Percentiles rank a stretch among this genome's conserved stretches.
phyloP scores from a whole-genome alignment of 37 sponge, comb jelly and placozoan species.

The Petrosia ficiformis region DNA sequence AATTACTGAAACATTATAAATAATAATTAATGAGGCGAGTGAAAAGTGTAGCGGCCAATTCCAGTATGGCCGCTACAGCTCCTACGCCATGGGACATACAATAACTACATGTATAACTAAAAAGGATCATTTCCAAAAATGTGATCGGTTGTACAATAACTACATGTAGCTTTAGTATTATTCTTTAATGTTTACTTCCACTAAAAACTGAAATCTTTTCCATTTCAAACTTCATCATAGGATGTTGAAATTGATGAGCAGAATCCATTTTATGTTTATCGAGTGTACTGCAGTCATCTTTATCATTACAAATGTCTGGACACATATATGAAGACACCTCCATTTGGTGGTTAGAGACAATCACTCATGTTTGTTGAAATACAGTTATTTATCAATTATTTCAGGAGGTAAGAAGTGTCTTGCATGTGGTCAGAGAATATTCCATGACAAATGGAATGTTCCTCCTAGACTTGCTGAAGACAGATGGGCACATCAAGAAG shows the following conservation, averaged over 20 bases:
- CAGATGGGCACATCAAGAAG: conserved; percentile 93
- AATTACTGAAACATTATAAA: too few species aligned
- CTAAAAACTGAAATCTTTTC: not conserved
- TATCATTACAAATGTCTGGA: conserved; percentile 86
- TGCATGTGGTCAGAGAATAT: conserved; percentile 78
- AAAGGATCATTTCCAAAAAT: too few species aligned
- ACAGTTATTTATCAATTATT: not conserved
- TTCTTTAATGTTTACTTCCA: too few species aligned
- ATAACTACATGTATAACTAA: too few species aligned
- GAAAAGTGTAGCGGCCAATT: too few species aligned
- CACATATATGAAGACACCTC: conserved; percentile 85
- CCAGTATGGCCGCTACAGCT: too few species aligned
- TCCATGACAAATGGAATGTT: conserved; percentile 88
- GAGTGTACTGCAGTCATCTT: conserved; percentile 88
- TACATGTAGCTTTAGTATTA: too few species aligned
- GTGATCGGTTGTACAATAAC: too few species aligned
- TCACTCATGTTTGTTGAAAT: not conserved
- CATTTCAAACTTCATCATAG: conserved; percentile 8
- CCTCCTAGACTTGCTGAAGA: conserved; percentile 74
- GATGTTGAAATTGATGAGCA: conserved; percentile 43
- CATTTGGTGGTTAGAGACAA: conserved; percentile 64
- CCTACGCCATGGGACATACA: too few species aligned
- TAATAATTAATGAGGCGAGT: too few species aligned
- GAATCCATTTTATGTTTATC: conserved; percentile 53
- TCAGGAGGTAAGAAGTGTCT: conserved; percentile 92